Evolutionary conservation across 1,140 invertebrate species (phyloP), one percentile per base, ranked within the genome.

Genomic region (Carposina sasakii): DNA sequence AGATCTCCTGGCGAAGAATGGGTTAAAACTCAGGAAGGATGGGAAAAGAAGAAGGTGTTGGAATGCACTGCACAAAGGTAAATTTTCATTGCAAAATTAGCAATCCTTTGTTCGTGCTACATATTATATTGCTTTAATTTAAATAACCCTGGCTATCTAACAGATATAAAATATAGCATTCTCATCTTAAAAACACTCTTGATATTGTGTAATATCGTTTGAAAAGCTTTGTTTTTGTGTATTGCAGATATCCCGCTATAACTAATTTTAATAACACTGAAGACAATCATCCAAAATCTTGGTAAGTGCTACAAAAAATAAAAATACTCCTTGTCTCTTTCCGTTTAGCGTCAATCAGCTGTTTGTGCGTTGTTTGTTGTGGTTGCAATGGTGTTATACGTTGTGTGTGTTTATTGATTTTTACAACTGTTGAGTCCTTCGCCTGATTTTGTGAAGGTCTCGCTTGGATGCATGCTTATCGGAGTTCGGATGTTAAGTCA

Each of bases 21-120:
- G 98, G 96, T 99, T 13, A 97, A 98, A 87, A 98, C 96, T 23
- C 91, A 95, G 59, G 95, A 97, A 82, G 96, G 97, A 48, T 98
- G 96, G 96, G 96, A 98, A 82, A 93, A 94, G 84, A 94, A 95
- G 79, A 98, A 98, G 87, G 93, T 97, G 46, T 87, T 97, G 31
- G 93, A 94, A 81, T 94, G 92, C 71, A 90, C 90, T 40, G 82
- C 87, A 54, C 83, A 87, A 65, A 85, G 87, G 88, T 89, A 59
- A 87, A 82, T 71, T 53, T 49, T 54, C 52, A 44, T 70, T 59
- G 60, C 67, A 68, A 71, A 78, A 74, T 67, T 77, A 82, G 72
- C 63, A 57, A 78, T 87, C 83, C 87, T 88, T 88, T 88, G 87
- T 88, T 88, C 86, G 70, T 70, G 48, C 33, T 53, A 48, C 53